Conservation (phyloP, 2,113 vertebrate genomes). For the Panthera uncia region DNA sequence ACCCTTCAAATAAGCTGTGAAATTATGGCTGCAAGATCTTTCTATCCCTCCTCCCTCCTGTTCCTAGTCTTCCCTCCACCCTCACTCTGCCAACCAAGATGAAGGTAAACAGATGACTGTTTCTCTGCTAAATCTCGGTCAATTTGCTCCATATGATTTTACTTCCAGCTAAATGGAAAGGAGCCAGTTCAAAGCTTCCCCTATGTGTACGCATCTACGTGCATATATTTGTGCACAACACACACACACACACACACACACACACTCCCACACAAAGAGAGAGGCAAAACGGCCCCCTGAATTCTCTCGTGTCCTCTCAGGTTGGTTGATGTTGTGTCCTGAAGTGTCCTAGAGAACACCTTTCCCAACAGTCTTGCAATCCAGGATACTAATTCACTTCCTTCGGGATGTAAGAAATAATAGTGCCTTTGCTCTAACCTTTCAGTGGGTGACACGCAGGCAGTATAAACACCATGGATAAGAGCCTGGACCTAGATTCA, state of each 20-base stretch:
- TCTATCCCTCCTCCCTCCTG: background rate
- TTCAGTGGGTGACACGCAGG: background rate
- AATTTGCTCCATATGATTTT: slow-evolving; percentile 36
- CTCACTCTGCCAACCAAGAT: slow-evolving; percentile 34
- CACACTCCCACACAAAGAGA: background rate
- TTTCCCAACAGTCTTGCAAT: background rate
- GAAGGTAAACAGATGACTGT: background rate
- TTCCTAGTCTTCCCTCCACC: background rate
- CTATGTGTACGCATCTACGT: background rate
- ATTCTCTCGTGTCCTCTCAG: background rate
- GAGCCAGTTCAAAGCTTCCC: slow-evolving; percentile 35
- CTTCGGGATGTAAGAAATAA: slow-evolving; percentile 31
- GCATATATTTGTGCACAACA: background rate
- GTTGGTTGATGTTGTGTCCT: background rate
- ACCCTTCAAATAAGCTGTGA: slow-evolving; percentile 44
- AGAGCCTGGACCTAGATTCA: background rate
- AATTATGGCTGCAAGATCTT: slow-evolving; percentile 44
- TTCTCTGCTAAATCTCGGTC: slow-evolving; percentile 46
- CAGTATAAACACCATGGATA: background rate
- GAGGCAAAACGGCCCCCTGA: background rate
- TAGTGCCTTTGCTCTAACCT: background rate
- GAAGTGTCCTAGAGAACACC: background rate
- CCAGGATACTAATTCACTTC: slow-evolving; percentile 35
- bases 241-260: background rate
- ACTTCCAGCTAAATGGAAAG: slow-evolving; percentile 46